Evolutionary conservation across 2,113 vertebrate genomes (phyloP).

Genomic region (Xiphophorus maculatus): DNA sequence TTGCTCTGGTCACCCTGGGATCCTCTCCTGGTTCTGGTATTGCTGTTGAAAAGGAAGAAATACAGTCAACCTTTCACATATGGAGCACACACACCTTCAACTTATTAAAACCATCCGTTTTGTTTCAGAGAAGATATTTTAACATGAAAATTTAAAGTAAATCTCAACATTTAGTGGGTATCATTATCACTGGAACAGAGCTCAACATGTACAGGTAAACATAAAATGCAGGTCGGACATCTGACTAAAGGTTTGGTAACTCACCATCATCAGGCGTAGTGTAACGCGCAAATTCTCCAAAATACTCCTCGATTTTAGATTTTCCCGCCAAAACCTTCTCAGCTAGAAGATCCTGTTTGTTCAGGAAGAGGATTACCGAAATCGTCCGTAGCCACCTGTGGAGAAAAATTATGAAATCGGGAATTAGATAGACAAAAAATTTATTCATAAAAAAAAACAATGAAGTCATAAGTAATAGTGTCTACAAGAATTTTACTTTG

Average conservation of each 20-base stretch:
- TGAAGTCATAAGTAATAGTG: background rate
- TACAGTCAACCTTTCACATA: constrained; percentile 1
- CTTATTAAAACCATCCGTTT: background rate
- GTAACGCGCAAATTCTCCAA: constrained; percentile 97
- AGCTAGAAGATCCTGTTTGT: constrained; percentile 98
- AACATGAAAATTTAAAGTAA: too few species aligned
- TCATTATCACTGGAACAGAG: background rate
- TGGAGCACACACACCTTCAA: background rate
- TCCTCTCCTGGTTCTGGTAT: constrained; percentile 95
- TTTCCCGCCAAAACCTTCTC: constrained; percentile 98
- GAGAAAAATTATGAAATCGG: constrained; percentile 32
- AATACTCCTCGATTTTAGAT: constrained; percentile 99
- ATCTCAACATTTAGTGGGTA: background rate
- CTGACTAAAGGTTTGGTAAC: constrained; percentile 5
- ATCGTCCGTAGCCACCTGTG: constrained; percentile 98
- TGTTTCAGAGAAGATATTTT: background rate
- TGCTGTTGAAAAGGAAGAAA: constrained; percentile 78
- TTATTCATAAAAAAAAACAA: background rate
- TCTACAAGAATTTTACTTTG: too few species aligned
- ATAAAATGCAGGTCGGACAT: background rate
- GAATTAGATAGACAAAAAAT: background rate
- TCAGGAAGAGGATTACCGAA: constrained; percentile 99
- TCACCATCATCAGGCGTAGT: constrained; percentile 98
- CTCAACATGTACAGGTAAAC: too few species aligned
- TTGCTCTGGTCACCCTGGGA: constrained; percentile 96